Conservation (phyloP, 2,113 vertebrate genomes). For the Lanius collurio region DNA sequence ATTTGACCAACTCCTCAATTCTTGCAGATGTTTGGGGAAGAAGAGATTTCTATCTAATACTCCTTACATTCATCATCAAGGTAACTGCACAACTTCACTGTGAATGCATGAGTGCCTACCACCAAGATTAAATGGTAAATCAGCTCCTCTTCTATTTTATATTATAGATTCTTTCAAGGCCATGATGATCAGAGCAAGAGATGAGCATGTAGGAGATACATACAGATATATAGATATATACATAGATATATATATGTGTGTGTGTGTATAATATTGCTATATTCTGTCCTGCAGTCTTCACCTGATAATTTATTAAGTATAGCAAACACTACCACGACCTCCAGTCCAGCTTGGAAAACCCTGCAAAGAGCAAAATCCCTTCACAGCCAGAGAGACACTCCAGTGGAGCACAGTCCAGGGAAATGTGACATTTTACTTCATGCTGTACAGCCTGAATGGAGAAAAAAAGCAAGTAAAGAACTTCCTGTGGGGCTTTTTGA, state of each 20-base stretch:
- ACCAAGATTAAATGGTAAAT: not conserved
- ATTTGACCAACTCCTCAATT: not conserved
- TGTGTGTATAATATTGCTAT: not conserved
- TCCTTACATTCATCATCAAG: not conserved
- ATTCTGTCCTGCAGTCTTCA: not conserved
- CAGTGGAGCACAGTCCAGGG: not conserved
- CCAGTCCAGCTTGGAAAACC: not conserved
- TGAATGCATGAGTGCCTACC: not conserved
- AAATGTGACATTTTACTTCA: not conserved
- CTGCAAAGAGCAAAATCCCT: not conserved
- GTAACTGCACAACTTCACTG: not conserved
- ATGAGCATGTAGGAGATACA: not conserved
- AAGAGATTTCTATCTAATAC: not conserved
- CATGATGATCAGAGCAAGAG: not conserved
- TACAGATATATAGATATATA: not conserved
- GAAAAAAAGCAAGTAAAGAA: not conserved
- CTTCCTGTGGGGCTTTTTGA: not conserved
- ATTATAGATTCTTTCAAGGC: not conserved
- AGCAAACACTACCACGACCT: not conserved
- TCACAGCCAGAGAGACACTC: not conserved
- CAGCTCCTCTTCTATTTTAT: not conserved
- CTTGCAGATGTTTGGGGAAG: not conserved
- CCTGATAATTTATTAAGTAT: not conserved
- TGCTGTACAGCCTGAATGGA: not conserved
- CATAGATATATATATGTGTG: not conserved